phyloP scores from a whole-genome alignment of 2,113 vertebrate genomes.

The Campylomormyrus numenius region DNA sequence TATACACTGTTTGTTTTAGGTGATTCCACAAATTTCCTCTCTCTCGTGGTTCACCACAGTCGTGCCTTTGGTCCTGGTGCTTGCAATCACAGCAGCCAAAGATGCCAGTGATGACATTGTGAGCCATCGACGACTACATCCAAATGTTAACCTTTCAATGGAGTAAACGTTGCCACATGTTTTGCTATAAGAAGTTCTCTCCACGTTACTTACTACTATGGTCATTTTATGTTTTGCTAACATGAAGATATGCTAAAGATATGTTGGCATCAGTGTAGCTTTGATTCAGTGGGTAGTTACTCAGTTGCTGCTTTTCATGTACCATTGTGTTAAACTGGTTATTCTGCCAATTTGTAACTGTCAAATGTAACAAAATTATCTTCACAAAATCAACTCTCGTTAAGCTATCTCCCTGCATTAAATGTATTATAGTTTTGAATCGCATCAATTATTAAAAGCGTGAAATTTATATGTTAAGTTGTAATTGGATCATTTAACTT shows the following conservation, averaged over 20 bases:
- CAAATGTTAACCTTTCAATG: neutral
- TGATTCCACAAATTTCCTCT: slow-evolving; percentile 84
- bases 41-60: slow-evolving; percentile 87
- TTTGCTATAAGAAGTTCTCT: neutral
- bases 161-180: neutral
- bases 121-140: slow-evolving; percentile 37
- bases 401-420: neutral
- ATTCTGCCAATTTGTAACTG: neutral
- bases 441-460: neutral
- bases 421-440: neutral
- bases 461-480: neutral
- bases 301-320: neutral
- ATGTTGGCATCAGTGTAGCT: neutral
- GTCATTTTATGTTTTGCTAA: neutral
- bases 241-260: neutral
- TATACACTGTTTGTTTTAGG: slow-evolving; percentile 53
- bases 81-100: slow-evolving; percentile 79
- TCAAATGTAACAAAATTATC: neutral
- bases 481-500: neutral
- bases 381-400: neutral
- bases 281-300: neutral
- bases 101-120: slow-evolving; percentile 85
- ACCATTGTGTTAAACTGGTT: neutral
- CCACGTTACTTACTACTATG: neutral
- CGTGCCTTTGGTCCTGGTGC: slow-evolving; percentile 75